Conservation (phyloP, 2,888 invertebrate genomes). For the Icerya purchasi region DNA sequence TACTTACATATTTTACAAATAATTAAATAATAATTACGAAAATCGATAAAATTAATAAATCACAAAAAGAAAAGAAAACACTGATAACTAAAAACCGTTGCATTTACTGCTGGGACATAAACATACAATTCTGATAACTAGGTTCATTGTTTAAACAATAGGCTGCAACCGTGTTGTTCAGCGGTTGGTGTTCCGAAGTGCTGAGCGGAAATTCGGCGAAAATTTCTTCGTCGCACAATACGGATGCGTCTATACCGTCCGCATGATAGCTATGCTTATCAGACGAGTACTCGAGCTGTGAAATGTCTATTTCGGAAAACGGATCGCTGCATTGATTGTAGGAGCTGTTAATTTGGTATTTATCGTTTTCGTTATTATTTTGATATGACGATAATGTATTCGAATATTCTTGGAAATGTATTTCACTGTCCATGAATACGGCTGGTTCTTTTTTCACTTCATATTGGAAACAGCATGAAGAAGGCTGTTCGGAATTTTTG, state of each 20-base stretch:
- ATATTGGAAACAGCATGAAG: not conserved
- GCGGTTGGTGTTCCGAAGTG: too few relatives aligned
- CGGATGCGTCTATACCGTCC: not conserved
- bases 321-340: constrained; percentile 9
- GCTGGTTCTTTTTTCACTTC: not conserved
- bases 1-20: too few relatives aligned
- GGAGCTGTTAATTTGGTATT: not conserved
- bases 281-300: constrained; percentile 4
- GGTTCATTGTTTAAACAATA: not conserved
- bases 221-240: not conserved
- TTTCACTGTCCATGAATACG: not conserved
- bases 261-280: too few relatives aligned
- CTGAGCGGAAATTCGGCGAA: not conserved
- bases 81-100: too few relatives aligned
- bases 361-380: not conserved
- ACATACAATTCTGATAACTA: not conserved
- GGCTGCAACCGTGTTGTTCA: too few relatives aligned
- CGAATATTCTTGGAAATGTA: not conserved
- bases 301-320: constrained; percentile 6
- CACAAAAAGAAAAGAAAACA: too few relatives aligned
- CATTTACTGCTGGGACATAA: not conserved
- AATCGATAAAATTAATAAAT: too few relatives aligned
- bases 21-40: too few relatives aligned
- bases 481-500: not conserved
- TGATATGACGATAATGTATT: not conserved